phyloP scores from a whole-genome alignment of 1,140 invertebrate genomes.

The Brachionus rotundiformis region DNA sequence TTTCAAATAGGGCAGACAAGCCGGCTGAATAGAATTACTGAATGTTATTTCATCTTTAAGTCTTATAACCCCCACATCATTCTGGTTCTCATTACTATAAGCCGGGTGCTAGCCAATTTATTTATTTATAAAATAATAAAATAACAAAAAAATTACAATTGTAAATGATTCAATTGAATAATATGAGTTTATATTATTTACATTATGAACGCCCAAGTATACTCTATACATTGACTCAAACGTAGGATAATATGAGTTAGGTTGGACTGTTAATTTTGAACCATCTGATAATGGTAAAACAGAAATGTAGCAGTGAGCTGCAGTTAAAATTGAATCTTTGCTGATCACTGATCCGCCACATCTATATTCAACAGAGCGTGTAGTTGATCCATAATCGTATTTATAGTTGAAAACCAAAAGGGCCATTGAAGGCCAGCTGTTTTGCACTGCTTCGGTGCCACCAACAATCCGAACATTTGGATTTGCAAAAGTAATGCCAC shows the following conservation, averaged over 20 bases:
- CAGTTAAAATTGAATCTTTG: slow-evolving; percentile 11
- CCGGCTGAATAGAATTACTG: background rate
- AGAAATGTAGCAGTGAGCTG: slow-evolving; percentile 21
- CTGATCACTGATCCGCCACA: slow-evolving; percentile 38
- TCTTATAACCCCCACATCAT: slow-evolving; percentile 19
- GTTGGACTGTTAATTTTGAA: background rate
- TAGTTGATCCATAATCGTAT: background rate
- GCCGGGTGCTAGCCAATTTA: background rate
- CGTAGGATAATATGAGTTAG: background rate
- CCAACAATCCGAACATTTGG: slow-evolving; percentile 30
- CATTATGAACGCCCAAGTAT: slow-evolving; percentile 3
- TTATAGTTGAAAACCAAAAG: background rate
- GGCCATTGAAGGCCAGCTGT: slow-evolving; percentile 2
- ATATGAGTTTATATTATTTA: background rate
- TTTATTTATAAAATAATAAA: background rate
- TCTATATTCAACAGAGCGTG: background rate
- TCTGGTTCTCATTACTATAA: background rate
- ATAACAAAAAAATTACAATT: background rate
- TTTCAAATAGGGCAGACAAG: background rate
- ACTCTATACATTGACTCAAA: background rate
- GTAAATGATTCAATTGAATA: background rate
- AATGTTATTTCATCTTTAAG: background rate
- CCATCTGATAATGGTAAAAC: background rate
- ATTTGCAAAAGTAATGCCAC: background rate
- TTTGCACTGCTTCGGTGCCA: slow-evolving; percentile 10